phyloP scores from a whole-genome alignment of 30 jellyfish, hydroid and myxozoan genomes.

The Kudoa iwatai region DNA sequence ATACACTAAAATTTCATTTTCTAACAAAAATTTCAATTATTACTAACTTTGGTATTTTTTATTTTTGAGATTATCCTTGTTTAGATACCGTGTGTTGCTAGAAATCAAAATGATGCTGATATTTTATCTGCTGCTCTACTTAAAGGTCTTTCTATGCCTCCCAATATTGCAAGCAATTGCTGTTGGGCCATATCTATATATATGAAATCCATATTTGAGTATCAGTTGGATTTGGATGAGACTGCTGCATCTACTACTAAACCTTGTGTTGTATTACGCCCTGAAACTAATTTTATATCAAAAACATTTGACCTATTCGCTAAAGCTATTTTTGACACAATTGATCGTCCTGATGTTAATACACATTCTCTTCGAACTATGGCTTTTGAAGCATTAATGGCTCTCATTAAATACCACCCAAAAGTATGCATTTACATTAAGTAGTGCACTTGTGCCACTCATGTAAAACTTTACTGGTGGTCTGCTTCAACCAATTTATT shows the following conservation, averaged over 20 bases:
- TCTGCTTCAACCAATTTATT: no score
- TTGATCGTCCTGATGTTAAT: background rate
- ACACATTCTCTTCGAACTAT: background rate
- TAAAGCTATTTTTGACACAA: background rate
- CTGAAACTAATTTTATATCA: background rate
- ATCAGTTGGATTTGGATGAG: background rate
- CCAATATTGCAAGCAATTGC: constrained; percentile 50
- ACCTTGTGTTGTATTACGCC: no score
- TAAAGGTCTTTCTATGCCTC: constrained; percentile 20
- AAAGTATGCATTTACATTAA: no score
- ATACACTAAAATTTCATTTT: no score
- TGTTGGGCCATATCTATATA: constrained; percentile 17
- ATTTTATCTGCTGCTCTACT: constrained; percentile 13
- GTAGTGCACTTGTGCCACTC: no score
- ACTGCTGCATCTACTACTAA: no score
- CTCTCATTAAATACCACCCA: background rate
- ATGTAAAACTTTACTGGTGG: no score
- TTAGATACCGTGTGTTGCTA: constrained; percentile 72
- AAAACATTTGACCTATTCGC: background rate
- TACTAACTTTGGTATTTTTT: no score
- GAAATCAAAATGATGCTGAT: constrained; percentile 13
- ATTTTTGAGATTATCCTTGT: no score
- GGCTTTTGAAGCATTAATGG: background rate
- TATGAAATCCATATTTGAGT: background rate
- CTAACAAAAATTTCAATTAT: no score